Base-by-base conservation (phyloP, 2,888 invertebrate species). In the Andrena bucephala region DNA sequence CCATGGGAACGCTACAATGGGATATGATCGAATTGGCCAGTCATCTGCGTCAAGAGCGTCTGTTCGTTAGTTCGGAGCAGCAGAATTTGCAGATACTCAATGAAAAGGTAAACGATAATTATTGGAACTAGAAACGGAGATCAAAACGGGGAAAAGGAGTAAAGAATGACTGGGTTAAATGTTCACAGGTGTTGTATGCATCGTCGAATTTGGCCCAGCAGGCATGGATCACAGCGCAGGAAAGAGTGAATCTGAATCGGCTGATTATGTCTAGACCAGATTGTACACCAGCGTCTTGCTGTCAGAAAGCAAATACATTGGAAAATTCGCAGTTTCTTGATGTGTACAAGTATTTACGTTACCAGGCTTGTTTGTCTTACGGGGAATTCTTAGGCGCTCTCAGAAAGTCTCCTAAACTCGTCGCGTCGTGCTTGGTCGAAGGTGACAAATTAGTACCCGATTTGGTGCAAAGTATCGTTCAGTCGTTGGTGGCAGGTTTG, bases 191-290 rank as follows among this genome's bases (percentile, higher is more conserved):
- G 27, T 91, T 94, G 67, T 94, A 94, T 77, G 94, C 95, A 69
- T 96, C 96, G 0, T 95, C 96, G 84, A 94, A 95, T 78, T 94
- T 96, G 63, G 95, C 96, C 33, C 96, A 97, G 94, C 95, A 96
- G 80, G 97, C 98, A 50, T 99, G 98, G 98, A 96, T 98, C 82
- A 97, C 97, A 83, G 96, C 97, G 2, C 97, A 98, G 94, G 98
- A 98, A 94, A 96, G 97, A 86, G 96, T 97, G 85, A 97, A 97
- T 93, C 95, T 98, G 33, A 97, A 97, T 86, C 96, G 96, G 89
- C 94, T 98, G 89, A 96, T 97, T 84, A 95, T 97, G 57, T 96
- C 97, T 65, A 95, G 96, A 85, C 96, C 96, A 69, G 97, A 97
- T 90, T 96, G 96, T 68, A 96, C 97, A 31, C 97, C 98, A 2